Percentiles rank a stretch among this genome's conserved stretches.
Evolutionary conservation across 2,888 invertebrate genomes (phyloP).

Genomic region (Euzophera pinguis): DNA sequence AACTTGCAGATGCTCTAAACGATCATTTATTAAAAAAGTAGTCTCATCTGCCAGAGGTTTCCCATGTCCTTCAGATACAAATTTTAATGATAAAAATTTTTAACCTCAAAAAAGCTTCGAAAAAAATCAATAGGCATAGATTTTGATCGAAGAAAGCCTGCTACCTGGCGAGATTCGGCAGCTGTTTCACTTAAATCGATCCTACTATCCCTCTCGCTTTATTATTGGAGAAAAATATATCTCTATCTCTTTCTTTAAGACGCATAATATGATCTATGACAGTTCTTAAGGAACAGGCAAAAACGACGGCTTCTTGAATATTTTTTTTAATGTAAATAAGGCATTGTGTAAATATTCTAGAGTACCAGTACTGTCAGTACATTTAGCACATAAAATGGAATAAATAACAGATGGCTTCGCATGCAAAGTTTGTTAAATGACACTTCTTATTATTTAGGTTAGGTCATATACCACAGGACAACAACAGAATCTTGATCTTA

Average conservation of each 20-base stretch:
- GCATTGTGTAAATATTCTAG: background rate
- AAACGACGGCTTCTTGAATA: conserved; percentile 26
- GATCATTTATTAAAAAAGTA: background rate
- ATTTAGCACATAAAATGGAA: background rate
- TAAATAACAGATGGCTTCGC: no score
- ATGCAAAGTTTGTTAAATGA: no score
- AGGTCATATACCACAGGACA: no score
- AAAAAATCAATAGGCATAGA: conserved; percentile 52
- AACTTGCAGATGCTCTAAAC: background rate
- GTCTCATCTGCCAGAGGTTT: conserved; percentile 1
- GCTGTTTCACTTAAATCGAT: conserved; percentile 68
- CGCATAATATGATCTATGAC: conserved; percentile 28
- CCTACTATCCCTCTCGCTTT: conserved; percentile 40
- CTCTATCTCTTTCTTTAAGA: conserved; percentile 43
- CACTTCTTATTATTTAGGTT: no score
- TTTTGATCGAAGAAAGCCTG: conserved; percentile 47
- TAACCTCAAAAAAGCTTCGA: conserved; percentile 32
- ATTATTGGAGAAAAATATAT: conserved; percentile 17
- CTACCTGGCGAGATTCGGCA: conserved; percentile 64
- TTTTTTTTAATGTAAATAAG: background rate
- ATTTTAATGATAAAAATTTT: conserved; percentile 25
- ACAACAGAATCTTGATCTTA: no score
- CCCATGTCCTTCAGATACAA: conserved; percentile 6
- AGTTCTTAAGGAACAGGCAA: conserved; percentile 25
- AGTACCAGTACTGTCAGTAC: background rate